Base-by-base conservation (phyloP, 2,888 invertebrate genomes). In the Nasonovia ribisnigri region DNA sequence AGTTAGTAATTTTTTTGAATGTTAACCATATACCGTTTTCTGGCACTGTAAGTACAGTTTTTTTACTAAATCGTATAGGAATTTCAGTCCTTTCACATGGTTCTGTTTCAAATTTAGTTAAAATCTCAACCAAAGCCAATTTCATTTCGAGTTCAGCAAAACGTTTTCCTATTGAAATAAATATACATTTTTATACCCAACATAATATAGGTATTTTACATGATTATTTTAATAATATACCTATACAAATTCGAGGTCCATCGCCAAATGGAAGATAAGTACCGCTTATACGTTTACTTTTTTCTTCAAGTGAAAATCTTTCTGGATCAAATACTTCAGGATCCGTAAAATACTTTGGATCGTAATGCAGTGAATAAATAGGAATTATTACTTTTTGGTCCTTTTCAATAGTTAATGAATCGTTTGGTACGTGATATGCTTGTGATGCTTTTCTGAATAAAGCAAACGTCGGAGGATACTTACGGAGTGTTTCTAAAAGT, bases 301-400 rank as follows among this genome's bases (percentile, higher is more conserved):
- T 96, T 94, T 96, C 96, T 94, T 96, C 96, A 20, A 96, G 96
- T 84, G 95, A 96, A 95, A 97, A 97, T 95, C 97, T 95, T 94
- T 97, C 96, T 0, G 97, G 97, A 95, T 96, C 96, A 95, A 97
- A 97, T 54, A 95, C 95, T 60, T 96, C 96, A 0, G 97, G 97
- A 84, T 97, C 95, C 0, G 96, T 96, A 95, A 96, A 97, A 95
- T 96, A 96, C 94, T 96, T 96, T 0, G 96, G 96, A 95, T 97
- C 97, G 94, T 96, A 96, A 94, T 97, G 97, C 87, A 97, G 95
- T 1, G 96, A 96, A 95, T 96, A 96, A 93, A 96, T 96, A 3
- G 97, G 97, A 95, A 97, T 96, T 24, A 96, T 95, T 6, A 97
- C 96, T 4, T 96, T 95, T 94, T 96, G 96, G 3, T 96, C 97